Evolutionary conservation across 2,113 vertebrate species (phyloP).

Genomic region (Melanerpes formicivorus): DNA sequence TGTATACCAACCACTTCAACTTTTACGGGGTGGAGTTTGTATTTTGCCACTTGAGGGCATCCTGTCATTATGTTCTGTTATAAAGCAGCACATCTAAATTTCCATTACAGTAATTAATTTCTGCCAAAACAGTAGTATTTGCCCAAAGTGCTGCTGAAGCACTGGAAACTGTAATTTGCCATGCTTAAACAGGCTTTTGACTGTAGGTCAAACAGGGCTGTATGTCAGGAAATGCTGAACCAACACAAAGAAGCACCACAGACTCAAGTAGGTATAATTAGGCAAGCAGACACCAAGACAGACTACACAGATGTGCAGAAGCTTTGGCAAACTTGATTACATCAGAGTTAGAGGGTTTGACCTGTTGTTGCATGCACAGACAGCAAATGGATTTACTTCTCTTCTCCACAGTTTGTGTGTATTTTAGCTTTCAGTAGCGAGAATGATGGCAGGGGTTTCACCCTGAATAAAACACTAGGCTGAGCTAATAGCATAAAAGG

Average conservation of each 20-base stretch:
- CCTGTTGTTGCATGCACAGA: neutral
- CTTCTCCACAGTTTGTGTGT: neutral
- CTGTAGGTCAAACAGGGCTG: neutral
- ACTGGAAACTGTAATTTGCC: constrained; percentile 48
- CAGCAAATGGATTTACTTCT: neutral
- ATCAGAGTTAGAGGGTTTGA: neutral
- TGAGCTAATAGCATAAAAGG: neutral
- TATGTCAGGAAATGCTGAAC: constrained; percentile 61
- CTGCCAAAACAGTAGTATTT: neutral
- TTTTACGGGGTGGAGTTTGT: constrained; percentile 67
- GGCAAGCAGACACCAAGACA: neutral
- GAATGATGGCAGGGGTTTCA: neutral
- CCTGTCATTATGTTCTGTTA: constrained; percentile 73
- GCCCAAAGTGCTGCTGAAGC: constrained; percentile 33
- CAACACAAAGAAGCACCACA: constrained; percentile 14
- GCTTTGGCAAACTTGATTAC: neutral
- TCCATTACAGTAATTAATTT: constrained; percentile 22
- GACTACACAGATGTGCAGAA: neutral
- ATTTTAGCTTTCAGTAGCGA: neutral
- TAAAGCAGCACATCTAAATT: constrained; percentile 1
- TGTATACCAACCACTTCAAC: neutral
- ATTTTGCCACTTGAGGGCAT: constrained; percentile 84
- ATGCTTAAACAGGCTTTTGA: constrained; percentile 59
- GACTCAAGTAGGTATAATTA: neutral
- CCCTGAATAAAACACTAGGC: neutral